Conservation (phyloP, 2,888 invertebrate genomes). For the Melikaiella ostensackeni region DNA sequence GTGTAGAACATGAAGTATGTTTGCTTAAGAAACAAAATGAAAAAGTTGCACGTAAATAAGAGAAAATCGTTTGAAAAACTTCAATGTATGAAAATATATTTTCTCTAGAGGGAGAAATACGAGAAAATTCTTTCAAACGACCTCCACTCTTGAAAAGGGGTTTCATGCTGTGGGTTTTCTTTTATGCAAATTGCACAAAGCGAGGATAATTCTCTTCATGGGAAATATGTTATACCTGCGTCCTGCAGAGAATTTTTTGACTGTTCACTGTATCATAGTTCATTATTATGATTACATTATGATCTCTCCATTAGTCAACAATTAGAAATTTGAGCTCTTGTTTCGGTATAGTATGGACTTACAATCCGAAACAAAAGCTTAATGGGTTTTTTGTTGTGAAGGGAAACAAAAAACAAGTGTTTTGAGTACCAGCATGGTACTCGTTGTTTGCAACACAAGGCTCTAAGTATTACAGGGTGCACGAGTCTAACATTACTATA, state of each 20-base stretch:
- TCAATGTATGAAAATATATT: no score
- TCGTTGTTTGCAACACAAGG: neutral
- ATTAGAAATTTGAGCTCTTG: neutral
- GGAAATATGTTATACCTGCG: neutral
- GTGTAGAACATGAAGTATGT: no score
- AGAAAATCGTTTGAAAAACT: no score
- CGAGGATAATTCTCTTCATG: neutral
- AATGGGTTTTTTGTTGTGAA: neutral
- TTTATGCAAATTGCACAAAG: neutral
- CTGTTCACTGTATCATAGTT: neutral
- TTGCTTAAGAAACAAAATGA: no score
- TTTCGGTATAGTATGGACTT: neutral
- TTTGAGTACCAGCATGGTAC: neutral
- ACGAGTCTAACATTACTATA: slow-evolving; percentile 7
- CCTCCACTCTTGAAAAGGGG: neutral
- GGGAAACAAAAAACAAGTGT: slow-evolving; percentile 4
- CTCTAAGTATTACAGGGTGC: neutral
- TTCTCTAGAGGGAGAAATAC: neutral
- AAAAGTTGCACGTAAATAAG: no score
- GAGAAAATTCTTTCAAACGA: neutral
- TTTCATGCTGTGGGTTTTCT: neutral
- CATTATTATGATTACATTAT: neutral
- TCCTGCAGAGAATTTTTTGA: neutral
- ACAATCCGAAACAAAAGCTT: neutral
- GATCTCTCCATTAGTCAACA: neutral